Evolutionary conservation across 1,140 invertebrate species (phyloP).

Genomic region (Streblospio benedicti): DNA sequence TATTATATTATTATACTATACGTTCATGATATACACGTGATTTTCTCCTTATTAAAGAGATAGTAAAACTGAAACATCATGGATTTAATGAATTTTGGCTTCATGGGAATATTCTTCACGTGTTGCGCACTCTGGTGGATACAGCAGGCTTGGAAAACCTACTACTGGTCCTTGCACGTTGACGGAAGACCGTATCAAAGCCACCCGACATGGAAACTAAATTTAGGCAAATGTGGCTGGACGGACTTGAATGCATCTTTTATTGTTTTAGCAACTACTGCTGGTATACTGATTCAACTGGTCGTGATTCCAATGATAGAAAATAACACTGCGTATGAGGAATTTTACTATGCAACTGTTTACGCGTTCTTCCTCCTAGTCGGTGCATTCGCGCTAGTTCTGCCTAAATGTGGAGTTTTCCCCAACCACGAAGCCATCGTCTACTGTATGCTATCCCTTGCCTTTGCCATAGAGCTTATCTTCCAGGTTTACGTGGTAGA

Average conservation of each 20-base stretch:
- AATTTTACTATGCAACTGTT: conserved; percentile 51
- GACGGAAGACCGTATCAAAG: conserved; percentile 5
- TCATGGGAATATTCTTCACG: conserved; percentile 43
- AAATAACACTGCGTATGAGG: conserved; percentile 18
- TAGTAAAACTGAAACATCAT: too few relatives aligned
- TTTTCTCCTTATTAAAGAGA: too few relatives aligned
- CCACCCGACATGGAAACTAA: background rate
- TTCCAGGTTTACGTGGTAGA: conserved; percentile 50
- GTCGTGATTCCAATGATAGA: conserved; percentile 2
- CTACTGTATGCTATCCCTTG: conserved; percentile 20
- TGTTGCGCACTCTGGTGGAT: conserved; percentile 37
- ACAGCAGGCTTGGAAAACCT: conserved; percentile 30
- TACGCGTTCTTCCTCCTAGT: conserved; percentile 49
- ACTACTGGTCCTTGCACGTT: conserved; percentile 26
- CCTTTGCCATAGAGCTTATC: conserved; percentile 45
- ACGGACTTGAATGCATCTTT: conserved; percentile 1
- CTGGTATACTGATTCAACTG: background rate
- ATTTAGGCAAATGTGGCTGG: background rate
- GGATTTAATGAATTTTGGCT: too few relatives aligned
- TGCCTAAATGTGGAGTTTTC: conserved; percentile 1
- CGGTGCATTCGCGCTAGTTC: conserved; percentile 44
- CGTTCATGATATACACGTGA: too few relatives aligned
- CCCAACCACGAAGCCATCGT: conserved; percentile 18
- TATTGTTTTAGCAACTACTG: background rate
- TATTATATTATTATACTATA: too few relatives aligned